Evolutionary conservation across 2,113 vertebrate species (phyloP), one percentile per base, ranked within the genome.

Genomic region (Gallinago paraguaiae): DNA sequence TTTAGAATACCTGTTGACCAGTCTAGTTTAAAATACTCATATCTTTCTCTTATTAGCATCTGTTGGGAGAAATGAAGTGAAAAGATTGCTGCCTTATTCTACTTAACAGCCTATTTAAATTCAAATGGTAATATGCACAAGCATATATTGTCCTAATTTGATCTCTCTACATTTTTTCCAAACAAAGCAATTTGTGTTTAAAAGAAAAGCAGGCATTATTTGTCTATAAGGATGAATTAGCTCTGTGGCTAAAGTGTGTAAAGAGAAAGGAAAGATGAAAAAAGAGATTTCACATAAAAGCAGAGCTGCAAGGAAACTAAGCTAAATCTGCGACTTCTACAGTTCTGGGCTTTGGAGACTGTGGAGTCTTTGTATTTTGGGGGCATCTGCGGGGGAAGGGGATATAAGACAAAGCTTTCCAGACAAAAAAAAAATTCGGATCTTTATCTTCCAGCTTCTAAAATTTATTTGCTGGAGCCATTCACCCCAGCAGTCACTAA

Each of bases 101-200:
- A 10, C 53, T 88, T 68, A 93, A 75, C 61, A 91, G 33, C 72
- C 59, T 90, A 27, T 67, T 93, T 91, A 94, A 91, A 61, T 95
- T 61, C 59, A 95, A 94, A 75, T 53, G n/a, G 39, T 71, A 65
- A 81, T 80, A 61, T 4, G 10, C 81, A 45, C 0, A 31, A 0
- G 1, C 53, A 10, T 50, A 7, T 51, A 8, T 48, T 92, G 79
- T 63, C 54, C 67, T 86, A 67, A 94, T 94, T 71, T 93, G 74
- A 65, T 70, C 41, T 50, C 53, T 57, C 45, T 70, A n/a, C 37
- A 8, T 10, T 90, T 77, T 88, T 90, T 64, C 39, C 31, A 72
- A 92, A 84, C 13, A 75, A 65, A 95, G 50, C 8, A 22, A 35
- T 69, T 88, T 78, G 31, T 75, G 18, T 63, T 91, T 84, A 74